Evolutionary conservation across 1,140 invertebrate species (phyloP), one percentile per base, ranked within the genome.

Genomic region (Drosophila truncata): DNA sequence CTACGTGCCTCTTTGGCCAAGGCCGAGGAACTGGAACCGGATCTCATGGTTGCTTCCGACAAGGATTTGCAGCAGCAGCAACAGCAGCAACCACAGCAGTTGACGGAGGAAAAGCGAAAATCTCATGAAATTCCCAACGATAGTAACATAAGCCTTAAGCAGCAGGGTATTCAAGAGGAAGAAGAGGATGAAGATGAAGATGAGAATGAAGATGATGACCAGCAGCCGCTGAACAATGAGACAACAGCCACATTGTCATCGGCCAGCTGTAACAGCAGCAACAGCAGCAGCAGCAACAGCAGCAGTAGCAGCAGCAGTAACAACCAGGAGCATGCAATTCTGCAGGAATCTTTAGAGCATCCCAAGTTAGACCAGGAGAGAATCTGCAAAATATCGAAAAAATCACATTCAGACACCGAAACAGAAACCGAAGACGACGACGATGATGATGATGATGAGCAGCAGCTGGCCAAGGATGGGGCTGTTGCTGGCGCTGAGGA

Each of bases 181-280:
- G 80, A 85, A 1, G 78, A 91, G 9, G 85, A 80, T 0, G 82
- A 81, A 0, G 84, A 81, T 4, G 91, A 81, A 0, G 84, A 81
- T 5, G 91, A 85, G 31, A 74, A 92, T 29, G 81, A 82, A 10
- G 91, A 92, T 8, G 91, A 92, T 72, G 83, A 88, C 58, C 78
- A 91, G 65, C 87, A 92, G 69, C 84, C 83, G 1, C 64, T 87
- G 11, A 87, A 88, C 29, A 88, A 87, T 80, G 83, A 87, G 23
- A 88, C 85, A 14, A 90, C 85, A 18, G 74, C 81, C 41, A 90
- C 77, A 3, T 41, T 91, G 44, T 88, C 84, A 6, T 87, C 79
- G 8, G 75, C 35, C 29, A 85, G 79, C 65, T 78, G 73, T 29
- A 71, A 42, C 37, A 80, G 71, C 44, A 79, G 64, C 14, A 52